Percentiles rank a stretch among this genome's conserved stretches.
Evolutionary conservation across 2,113 vertebrate genomes (phyloP).

Genomic region (Terrapene triunguis): DNA sequence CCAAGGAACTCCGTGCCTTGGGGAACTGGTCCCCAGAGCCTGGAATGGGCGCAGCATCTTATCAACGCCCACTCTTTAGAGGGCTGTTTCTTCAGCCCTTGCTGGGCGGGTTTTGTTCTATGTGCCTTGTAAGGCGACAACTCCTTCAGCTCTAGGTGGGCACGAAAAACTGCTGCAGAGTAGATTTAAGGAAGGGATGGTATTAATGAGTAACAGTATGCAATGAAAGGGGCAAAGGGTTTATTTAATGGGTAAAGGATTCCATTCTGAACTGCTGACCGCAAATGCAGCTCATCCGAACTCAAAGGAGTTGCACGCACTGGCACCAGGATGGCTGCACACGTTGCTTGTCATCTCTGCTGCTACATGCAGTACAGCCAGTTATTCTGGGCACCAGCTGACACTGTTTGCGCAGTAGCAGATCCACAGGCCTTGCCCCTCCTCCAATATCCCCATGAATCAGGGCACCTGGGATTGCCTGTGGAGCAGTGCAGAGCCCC

Average conservation of each 20-base stretch:
- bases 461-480: rapidly evolving
- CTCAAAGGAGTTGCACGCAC: neutral
- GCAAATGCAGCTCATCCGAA: neutral
- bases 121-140: neutral
- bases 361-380: neutral
- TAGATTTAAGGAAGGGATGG: constrained; percentile 13
- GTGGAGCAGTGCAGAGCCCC: neutral
- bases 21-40: neutral
- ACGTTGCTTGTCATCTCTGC: rapidly evolving
- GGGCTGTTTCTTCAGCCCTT: neutral
- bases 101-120: neutral
- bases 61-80: neutral
- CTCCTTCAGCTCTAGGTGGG: neutral
- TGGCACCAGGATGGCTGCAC: neutral
- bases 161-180: neutral
- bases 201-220: neutral
- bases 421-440: rapidly evolving
- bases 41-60: neutral
- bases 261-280: neutral
- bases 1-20: neutral
- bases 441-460: neutral
- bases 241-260: neutral
- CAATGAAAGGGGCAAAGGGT: neutral
- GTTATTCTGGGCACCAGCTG: neutral
- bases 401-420: neutral